phyloP scores from a whole-genome alignment of 2,113 vertebrate species.

The Hemiscyllium ocellatum region DNA sequence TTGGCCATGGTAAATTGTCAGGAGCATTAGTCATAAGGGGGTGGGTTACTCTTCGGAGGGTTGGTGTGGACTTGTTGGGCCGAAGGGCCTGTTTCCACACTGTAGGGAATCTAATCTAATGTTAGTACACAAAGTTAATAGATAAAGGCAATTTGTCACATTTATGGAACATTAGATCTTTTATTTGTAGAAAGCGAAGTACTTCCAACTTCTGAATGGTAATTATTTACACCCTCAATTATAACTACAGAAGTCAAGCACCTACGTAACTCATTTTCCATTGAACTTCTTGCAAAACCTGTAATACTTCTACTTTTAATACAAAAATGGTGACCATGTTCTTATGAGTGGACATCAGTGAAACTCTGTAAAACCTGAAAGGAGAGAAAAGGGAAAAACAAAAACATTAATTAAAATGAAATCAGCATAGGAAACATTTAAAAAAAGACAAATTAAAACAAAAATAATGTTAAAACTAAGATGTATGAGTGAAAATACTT shows the following conservation, averaged over 20 bases:
- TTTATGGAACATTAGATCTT: background rate
- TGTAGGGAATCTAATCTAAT: no score
- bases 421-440: slow-evolving; percentile 9
- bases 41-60: no score
- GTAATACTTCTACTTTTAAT: background rate
- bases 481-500: slow-evolving; percentile 22
- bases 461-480: slow-evolving; percentile 31
- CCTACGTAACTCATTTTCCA: background rate
- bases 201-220: background rate
- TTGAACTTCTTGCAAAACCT: background rate
- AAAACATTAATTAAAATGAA: slow-evolving; percentile 37
- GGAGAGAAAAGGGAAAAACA: slow-evolving; percentile 34
- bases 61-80: no score
- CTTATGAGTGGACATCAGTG: slow-evolving; percentile 35
- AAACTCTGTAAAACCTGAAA: slow-evolving; percentile 36
- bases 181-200: background rate
- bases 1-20: no score
- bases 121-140: background rate
- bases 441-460: slow-evolving; percentile 28
- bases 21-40: no score
- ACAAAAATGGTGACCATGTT: slow-evolving; percentile 33
- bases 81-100: no score
- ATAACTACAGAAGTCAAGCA: background rate
- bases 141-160: background rate
- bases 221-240: background rate